Evolutionary conservation across 2,797 vertebrate genomes (phyloP).

Genomic region (Clarias laeviceps): DNA sequence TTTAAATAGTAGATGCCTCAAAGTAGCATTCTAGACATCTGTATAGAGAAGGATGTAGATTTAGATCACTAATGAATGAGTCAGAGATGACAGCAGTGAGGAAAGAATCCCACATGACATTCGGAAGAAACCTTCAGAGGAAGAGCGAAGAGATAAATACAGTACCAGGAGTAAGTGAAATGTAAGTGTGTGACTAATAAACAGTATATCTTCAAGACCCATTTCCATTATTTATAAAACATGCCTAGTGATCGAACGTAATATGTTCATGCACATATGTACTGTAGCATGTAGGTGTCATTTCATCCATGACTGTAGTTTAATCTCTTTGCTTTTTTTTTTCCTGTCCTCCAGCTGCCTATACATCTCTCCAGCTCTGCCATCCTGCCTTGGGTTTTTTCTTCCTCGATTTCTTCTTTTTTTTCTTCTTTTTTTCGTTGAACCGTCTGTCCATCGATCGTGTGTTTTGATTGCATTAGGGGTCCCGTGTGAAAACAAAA

Average conservation of each 20-base stretch:
- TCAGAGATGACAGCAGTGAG: no score
- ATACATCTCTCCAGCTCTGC: conserved; percentile 32
- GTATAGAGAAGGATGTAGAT: no score
- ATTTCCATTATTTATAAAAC: not conserved
- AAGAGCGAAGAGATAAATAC: no score
- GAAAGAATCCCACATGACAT: no score
- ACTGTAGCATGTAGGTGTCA: conserved; percentile 19
- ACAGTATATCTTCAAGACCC: no score
- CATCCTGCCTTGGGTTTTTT: conserved; percentile 25
- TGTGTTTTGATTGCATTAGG: conserved; percentile 71
- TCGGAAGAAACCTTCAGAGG: no score
- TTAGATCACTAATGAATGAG: no score
- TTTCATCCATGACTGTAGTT: conserved; percentile 30
- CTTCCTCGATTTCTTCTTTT: not conserved
- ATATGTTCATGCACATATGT: not conserved
- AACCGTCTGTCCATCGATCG: conserved; percentile 46
- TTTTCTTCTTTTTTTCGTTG: not conserved
- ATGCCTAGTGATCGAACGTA: not conserved
- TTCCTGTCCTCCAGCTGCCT: conserved; percentile 19
- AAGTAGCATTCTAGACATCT: no score
- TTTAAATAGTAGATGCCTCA: no score
- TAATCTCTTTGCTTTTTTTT: conserved; percentile 16
- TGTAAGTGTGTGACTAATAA: not conserved
- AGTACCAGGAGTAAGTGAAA: not conserved
- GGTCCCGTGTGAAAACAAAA: conserved; percentile 65